These are phyloP conservation scores for Macrosoma leucophasiata DNA, from an alignment of 2,888 invertebrate species.

Conservation along the genomic window DNA sequence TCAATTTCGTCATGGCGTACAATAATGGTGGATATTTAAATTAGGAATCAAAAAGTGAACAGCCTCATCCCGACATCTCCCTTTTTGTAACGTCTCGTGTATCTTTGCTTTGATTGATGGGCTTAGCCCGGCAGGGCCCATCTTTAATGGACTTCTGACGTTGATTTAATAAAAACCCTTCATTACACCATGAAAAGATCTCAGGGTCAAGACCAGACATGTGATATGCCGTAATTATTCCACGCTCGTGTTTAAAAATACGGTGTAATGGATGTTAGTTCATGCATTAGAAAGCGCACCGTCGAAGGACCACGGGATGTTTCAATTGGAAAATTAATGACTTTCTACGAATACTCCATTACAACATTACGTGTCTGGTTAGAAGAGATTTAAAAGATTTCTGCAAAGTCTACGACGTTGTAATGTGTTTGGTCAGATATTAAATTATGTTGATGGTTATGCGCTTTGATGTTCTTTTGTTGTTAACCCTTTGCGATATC, in stretches of 20 bases:
- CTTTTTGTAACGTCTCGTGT: constrained; percentile 34
- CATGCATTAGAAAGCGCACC: constrained; percentile 27
- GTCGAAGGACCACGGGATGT: constrained; percentile 43
- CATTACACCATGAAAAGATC: constrained; percentile 57
- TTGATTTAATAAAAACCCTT: constrained; percentile 75
- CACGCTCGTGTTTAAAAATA: constrained; percentile 30
- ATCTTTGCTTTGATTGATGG: constrained; percentile 62
- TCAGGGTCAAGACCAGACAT: constrained; percentile 33
- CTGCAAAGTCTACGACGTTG: too few relatives aligned
- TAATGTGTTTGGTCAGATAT: too few relatives aligned
- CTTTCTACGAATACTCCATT: too few relatives aligned
- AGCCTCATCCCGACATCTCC: constrained; percentile 21
- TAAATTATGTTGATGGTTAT: too few relatives aligned
- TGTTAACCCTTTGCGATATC: too few relatives aligned
- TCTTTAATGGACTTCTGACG: constrained; percentile 69
- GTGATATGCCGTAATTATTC: constrained; percentile 35
- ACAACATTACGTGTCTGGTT: too few relatives aligned
- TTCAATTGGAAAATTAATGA: constrained; percentile 49
- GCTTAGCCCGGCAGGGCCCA: constrained; percentile 41
- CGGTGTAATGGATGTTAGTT: constrained; percentile 22
- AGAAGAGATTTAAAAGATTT: too few relatives aligned
- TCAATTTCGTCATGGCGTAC: neutral
- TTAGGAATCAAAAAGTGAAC: constrained; percentile 24
- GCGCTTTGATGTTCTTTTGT: too few relatives aligned
- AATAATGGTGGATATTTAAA: constrained; percentile 14